These are phyloP conservation scores for Antennarius striatus DNA, from an alignment of 2,113 vertebrate species.

Conservation along the genomic window DNA sequence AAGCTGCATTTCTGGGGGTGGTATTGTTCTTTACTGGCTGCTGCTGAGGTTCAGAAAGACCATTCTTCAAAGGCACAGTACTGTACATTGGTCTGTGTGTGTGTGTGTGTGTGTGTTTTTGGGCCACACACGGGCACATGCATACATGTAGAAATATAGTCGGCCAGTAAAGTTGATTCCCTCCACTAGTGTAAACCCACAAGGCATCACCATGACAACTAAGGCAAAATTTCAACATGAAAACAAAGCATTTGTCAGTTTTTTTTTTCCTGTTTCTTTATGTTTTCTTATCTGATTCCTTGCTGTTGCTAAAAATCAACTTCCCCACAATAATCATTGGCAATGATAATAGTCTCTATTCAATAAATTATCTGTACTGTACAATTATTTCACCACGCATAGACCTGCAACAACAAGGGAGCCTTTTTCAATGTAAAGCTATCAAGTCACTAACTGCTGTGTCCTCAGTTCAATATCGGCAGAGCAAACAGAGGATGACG, in stretches of 20 bases:
- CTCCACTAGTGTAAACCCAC: constrained; percentile 67
- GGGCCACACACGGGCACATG: constrained; percentile 51
- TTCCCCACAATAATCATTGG: constrained; percentile 73
- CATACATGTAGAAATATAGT: constrained; percentile 70
- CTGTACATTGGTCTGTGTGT: constrained; percentile 71
- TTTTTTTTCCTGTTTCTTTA: constrained; percentile 19
- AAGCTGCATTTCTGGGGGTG: constrained; percentile 19
- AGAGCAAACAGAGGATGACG: constrained; percentile 42
- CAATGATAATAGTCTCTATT: constrained; percentile 80
- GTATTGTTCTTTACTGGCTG: constrained; percentile 62
- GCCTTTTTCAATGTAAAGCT: constrained; percentile 56
- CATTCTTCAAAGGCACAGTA: constrained; percentile 78
- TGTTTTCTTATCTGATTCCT: constrained; percentile 41
- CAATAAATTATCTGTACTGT: constrained; percentile 87
- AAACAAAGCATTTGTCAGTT: constrained; percentile 55
- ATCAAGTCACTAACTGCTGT: constrained; percentile 45
- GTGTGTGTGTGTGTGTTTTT: constrained; percentile 45
- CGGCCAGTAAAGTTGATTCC: constrained; percentile 63
- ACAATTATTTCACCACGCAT: constrained; percentile 74
- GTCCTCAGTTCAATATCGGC: constrained; percentile 43
- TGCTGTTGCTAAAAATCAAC: constrained; percentile 61
- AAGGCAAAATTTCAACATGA: constrained; percentile 79
- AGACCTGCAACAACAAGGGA: constrained; percentile 65
- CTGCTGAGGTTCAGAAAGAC: constrained; percentile 67
- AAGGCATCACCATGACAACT: constrained; percentile 83